These are phyloP conservation scores for Melanostigma gelatinosum DNA, from an alignment of 2,113 vertebrate genomes.

Conservation along the genomic window DNA sequence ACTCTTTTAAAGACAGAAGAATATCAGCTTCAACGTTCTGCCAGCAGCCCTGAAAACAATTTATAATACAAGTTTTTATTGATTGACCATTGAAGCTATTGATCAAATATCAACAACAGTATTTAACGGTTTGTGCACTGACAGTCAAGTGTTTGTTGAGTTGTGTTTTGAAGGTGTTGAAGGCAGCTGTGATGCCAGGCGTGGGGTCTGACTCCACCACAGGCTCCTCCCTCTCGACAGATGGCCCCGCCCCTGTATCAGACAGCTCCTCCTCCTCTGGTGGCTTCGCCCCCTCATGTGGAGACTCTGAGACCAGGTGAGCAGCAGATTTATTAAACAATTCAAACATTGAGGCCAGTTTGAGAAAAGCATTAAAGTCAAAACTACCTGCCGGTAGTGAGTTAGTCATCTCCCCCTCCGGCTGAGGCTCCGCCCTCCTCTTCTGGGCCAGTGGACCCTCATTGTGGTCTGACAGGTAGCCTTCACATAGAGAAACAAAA, in stretches of 20 bases:
- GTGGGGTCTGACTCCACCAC: constrained; percentile 49
- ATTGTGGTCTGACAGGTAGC: constrained; percentile 56
- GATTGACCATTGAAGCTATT: neutral
- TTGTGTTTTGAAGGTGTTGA: constrained; percentile 82
- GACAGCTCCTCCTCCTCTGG: neutral
- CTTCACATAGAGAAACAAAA: constrained; percentile 16
- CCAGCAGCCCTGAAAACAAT: constrained; percentile 36
- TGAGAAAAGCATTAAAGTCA: neutral
- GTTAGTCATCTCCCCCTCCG: constrained; percentile 3
- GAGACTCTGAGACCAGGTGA: constrained; percentile 20
- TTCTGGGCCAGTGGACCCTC: neutral
- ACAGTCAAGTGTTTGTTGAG: constrained; percentile 85
- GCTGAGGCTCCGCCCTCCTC: constrained; percentile 11
- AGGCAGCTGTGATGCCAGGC: constrained; percentile 75
- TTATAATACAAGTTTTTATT: neutral
- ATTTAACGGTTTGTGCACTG: constrained; percentile 39
- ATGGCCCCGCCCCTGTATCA: neutral
- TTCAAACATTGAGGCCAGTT: neutral
- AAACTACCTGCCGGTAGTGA: neutral
- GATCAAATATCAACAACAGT: neutral
- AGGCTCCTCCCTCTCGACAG: neutral
- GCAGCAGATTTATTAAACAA: neutral
- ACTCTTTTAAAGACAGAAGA: constrained; percentile 71
- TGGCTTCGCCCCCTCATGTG: neutral
- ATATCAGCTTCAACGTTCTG: constrained; percentile 74